phyloP scores from a whole-genome alignment of 2,113 vertebrate genomes.

The Anguilla japonica region DNA sequence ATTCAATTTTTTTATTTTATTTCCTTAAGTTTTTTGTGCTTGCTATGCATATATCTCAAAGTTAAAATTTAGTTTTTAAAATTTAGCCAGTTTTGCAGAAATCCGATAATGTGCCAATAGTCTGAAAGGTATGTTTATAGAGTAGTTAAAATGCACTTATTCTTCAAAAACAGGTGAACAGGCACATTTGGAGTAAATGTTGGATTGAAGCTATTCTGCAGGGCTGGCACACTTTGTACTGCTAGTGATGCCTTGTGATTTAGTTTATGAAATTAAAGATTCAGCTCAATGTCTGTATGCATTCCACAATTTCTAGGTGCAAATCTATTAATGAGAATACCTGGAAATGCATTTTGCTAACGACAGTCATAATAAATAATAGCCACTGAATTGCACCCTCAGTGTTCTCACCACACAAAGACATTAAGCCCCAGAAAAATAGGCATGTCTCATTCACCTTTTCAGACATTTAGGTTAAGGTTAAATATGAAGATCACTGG shows the following conservation, averaged over 20 bases:
- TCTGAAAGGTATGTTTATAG: too few species aligned
- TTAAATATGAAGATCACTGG: slow-evolving; percentile 73
- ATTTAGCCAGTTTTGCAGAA: neutral
- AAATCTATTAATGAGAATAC: too few species aligned
- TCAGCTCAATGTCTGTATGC: too few species aligned
- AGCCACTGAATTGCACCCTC: too few species aligned
- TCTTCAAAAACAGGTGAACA: neutral
- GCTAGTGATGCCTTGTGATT: neutral
- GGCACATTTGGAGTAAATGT: neutral
- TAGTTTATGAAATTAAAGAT: neutral
- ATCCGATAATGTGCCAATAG: neutral
- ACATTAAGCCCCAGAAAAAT: neutral
- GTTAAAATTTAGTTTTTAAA: neutral
- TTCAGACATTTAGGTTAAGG: slow-evolving; percentile 70
- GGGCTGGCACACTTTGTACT: too few species aligned
- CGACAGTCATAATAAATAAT: too few species aligned
- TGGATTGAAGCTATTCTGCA: too few species aligned
- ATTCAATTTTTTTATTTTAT: neutral
- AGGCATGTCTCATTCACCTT: neutral
- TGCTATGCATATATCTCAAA: neutral
- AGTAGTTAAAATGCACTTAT: neutral
- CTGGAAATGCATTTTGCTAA: too few species aligned
- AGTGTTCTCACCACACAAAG: neutral
- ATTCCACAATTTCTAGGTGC: too few species aligned
- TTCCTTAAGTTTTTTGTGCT: neutral